These are phyloP conservation scores for Rhadinocentrus ornatus DNA, from an alignment of 2,797 vertebrate species.

Conservation along the genomic window DNA sequence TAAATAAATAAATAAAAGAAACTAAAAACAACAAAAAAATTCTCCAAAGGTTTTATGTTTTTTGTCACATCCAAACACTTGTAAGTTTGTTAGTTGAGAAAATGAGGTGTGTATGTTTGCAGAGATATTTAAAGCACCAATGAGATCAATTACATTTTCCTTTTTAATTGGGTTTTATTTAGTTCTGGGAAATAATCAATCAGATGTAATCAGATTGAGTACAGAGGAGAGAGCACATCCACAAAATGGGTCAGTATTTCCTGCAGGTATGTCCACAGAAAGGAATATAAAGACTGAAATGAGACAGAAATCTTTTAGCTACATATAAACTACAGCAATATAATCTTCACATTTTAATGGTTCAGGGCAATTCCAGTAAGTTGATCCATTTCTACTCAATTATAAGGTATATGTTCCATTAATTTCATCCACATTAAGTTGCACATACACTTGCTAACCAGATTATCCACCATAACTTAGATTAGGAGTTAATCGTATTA, in stretches of 20 bases:
- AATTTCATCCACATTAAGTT: too few species aligned
- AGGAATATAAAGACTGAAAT: background rate
- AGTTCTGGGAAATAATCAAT: slow-evolving; percentile 36
- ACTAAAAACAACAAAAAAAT: background rate
- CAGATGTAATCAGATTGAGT: slow-evolving; percentile 28
- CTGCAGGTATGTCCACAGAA: slow-evolving; percentile 35
- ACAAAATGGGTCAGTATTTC: slow-evolving; percentile 44
- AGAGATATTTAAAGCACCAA: slow-evolving; percentile 28
- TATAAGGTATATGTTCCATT: background rate
- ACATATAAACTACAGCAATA: slow-evolving; percentile 3
- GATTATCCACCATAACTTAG: background rate
- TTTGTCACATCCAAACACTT: slow-evolving; percentile 17
- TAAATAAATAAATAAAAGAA: background rate
- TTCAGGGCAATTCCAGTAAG: background rate
- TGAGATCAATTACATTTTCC: slow-evolving; percentile 52
- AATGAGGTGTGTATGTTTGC: slow-evolving; percentile 11
- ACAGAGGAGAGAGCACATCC: slow-evolving; percentile 21
- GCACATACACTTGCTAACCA: too few species aligned
- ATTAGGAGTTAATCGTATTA: background rate
- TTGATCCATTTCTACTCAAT: background rate
- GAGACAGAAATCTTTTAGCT: background rate
- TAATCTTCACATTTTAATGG: background rate
- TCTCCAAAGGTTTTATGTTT: slow-evolving; percentile 1
- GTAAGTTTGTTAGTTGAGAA: slow-evolving; percentile 13
- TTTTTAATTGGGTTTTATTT: slow-evolving; percentile 44